phyloP scores from a whole-genome alignment of 2,113 vertebrate species.

The Cephalopterus ornatus region DNA sequence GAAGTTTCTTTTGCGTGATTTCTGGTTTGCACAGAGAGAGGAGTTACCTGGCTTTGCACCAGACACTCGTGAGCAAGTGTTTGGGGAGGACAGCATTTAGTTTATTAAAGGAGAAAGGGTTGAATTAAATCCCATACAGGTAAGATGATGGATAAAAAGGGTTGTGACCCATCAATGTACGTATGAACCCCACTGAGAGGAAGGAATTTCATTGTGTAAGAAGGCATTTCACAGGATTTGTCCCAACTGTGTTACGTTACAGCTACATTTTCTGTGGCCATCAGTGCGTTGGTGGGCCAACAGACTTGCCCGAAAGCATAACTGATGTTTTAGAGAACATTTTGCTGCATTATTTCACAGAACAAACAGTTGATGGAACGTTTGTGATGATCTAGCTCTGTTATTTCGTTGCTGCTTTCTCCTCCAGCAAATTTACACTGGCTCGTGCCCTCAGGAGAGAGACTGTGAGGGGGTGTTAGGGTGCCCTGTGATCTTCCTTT shows the following conservation, averaged over 20 bases:
- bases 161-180: neutral
- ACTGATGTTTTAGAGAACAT: neutral
- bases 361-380: neutral
- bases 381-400: neutral
- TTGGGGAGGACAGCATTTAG: neutral
- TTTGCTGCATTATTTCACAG: neutral
- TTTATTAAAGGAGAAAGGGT: neutral
- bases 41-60: neutral
- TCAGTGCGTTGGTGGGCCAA: neutral
- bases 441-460: neutral
- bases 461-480: neutral
- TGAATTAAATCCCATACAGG: neutral
- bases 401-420: neutral
- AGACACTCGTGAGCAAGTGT: accelerated
- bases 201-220: neutral
- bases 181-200: neutral
- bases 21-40: neutral
- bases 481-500: neutral
- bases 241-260: accelerated
- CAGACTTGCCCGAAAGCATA: neutral
- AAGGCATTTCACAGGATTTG: neutral
- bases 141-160: neutral
- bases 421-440: neutral
- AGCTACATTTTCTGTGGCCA: neutral
- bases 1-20: accelerated